Conservation (phyloP, 2,888 invertebrate species). For the Ectemnius continuus region DNA sequence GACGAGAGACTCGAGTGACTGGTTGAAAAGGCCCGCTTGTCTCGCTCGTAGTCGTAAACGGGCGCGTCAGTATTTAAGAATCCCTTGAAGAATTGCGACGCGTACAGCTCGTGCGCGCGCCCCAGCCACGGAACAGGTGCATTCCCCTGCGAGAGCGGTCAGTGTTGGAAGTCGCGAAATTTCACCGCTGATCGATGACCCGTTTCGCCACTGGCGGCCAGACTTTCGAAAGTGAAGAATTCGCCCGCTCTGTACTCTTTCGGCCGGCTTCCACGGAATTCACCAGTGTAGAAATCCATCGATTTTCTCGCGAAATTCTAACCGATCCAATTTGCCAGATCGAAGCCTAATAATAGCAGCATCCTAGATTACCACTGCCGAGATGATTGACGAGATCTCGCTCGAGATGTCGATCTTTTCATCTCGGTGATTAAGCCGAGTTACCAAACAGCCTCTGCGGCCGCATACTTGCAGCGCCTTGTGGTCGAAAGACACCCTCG, state of each 20-base stretch:
- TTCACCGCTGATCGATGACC: conserved; percentile 14
- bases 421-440: background rate
- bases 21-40: conserved; percentile 17
- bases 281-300: too few species aligned
- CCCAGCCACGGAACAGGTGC: conserved; percentile 15
- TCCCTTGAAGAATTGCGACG: conserved; percentile 17
- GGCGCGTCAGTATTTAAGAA: background rate
- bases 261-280: too few species aligned
- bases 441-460: conserved; percentile 4
- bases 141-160: background rate
- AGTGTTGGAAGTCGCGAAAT: background rate
- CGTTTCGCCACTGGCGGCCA: conserved; percentile 1
- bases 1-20: conserved; percentile 8
- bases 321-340: too few species aligned
- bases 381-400: too few species aligned
- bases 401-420: background rate
- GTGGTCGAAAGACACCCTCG: conserved; percentile 17
- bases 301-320: too few species aligned
- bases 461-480: conserved; percentile 14
- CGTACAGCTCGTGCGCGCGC: conserved; percentile 8
- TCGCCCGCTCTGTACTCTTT: conserved; percentile 7
- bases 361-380: too few species aligned
- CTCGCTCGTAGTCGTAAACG: background rate
- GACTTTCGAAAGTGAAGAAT: conserved; percentile 42
- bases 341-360: too few species aligned